phyloP scores from a whole-genome alignment of 2,113 vertebrate species.

The Hemiprocne comata region DNA sequence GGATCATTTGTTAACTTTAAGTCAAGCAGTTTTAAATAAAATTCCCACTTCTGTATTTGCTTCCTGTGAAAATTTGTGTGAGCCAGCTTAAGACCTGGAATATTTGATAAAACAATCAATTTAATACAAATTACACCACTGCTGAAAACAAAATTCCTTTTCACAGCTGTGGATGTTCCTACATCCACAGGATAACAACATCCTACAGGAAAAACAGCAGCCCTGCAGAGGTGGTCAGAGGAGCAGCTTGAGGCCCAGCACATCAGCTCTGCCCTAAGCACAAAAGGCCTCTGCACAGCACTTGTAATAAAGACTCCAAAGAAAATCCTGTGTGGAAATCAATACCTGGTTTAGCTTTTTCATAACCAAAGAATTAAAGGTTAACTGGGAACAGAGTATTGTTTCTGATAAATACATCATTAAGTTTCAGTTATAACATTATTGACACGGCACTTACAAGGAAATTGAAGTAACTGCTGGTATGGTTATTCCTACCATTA shows the following conservation, averaged over 20 bases:
- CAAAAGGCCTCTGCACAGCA: background rate
- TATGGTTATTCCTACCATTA: background rate
- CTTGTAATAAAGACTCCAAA: background rate
- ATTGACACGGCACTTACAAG: fast-evolving
- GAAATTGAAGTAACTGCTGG: background rate
- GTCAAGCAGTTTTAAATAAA: background rate
- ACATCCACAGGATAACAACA: background rate
- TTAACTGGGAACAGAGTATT: background rate
- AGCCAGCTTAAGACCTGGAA: background rate
- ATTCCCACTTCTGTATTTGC: background rate
- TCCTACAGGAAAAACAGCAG: no score
- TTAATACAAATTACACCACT: background rate
- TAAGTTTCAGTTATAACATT: background rate
- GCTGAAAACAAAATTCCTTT: background rate
- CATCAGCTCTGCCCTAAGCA: background rate
- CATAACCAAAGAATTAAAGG: background rate
- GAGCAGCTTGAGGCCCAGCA: background rate
- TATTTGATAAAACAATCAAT: background rate
- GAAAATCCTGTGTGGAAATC: background rate
- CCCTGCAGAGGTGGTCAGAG: fast-evolving
- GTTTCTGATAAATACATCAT: background rate
- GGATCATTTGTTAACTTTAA: background rate
- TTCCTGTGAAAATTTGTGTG: background rate
- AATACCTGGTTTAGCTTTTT: background rate
- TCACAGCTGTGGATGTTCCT: background rate